Conservation (phyloP, 2,888 invertebrate genomes). For the Chaetoderma sp. region DNA sequence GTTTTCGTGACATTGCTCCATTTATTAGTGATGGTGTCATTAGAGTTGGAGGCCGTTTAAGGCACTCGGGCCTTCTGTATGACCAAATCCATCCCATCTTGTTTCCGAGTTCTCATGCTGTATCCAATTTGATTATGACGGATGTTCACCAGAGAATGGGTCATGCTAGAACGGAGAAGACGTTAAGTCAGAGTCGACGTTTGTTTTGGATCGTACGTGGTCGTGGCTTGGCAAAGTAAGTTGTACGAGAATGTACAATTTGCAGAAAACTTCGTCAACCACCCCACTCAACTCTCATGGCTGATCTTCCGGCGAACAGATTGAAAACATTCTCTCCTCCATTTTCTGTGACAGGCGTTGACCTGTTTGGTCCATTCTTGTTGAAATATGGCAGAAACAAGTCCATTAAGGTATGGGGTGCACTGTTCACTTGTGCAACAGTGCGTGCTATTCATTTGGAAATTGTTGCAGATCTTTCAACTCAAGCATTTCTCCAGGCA, state of each 20-base stretch:
- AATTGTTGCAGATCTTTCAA: slow-evolving; percentile 3
- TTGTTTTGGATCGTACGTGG: not conserved
- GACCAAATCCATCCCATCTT: not conserved
- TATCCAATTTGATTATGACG: not conserved
- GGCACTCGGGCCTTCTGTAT: not conserved
- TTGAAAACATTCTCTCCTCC: not conserved
- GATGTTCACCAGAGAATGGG: not conserved
- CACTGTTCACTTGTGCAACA: slow-evolving; percentile 15
- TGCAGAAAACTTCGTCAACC: not conserved
- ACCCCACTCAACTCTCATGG: not conserved
- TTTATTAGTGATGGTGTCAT: not conserved
- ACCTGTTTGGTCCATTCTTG: not conserved
- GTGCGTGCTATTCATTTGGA: slow-evolving; percentile 23
- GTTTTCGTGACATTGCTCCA: not conserved
- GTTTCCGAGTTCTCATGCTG: not conserved
- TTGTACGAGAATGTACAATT: not conserved
- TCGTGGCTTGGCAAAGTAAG: not conserved
- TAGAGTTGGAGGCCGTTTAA: not conserved
- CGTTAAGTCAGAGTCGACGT: not conserved
- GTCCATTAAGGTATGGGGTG: slow-evolving; percentile 10
- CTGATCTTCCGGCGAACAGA: not conserved
- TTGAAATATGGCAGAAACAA: slow-evolving; percentile 15
- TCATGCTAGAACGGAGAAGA: not conserved
- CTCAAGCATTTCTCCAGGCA: slow-evolving; percentile 5
- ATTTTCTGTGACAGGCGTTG: not conserved